Evolutionary conservation across 2,888 invertebrate genomes (phyloP), one percentile per base, ranked within the genome.

Genomic region (Caenorhabditis afra): DNA sequence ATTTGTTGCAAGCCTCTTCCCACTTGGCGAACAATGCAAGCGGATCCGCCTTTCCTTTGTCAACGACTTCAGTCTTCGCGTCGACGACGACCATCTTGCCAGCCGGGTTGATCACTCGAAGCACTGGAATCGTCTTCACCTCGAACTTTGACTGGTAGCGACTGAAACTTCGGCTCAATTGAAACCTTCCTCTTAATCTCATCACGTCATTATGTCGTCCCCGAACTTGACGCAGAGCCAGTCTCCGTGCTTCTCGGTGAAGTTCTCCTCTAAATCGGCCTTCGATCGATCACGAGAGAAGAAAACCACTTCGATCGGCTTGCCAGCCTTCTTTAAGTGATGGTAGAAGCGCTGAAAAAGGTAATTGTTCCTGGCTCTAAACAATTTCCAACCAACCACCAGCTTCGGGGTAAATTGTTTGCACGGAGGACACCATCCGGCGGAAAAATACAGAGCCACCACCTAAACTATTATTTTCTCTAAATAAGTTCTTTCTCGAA

Each of bases 361-460:
- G 70, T 47, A 14, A 35, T 35, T 23, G 3, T 16, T 3, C 39
- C 18, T 22, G 14, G n/a, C 20, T 1, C 37, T n/a, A n/a, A 11
- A 11, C 37, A 37, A 37, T 29, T 37, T 50, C 20, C 0, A 37
- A 53, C 79, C 47, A 16, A 87, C 87, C 77, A 87, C 87, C 3
- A 89, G 79, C 59, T 88, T 89, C n/a, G 88, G 88, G 0, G 89
- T 89, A 73, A 89, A 89, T 52, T 86, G 85, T 37, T 88, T 86
- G 74, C 89, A 89, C 1, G 89, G 88, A 0, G 89, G 89, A 77
- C 92, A 92, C 92, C 92, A 92, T 62, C 92, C 91, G 14, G 92
- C 92, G 0, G 92, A 92, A 86, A 92, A 92, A 86, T 92, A 92
- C 18, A 92, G 85, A 3, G 91, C 92, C 10, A 91, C 87, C 4